These are phyloP conservation scores for Tetanocera ferruginea DNA, from an alignment of 2,888 invertebrate genomes.

Conservation along the genomic window DNA sequence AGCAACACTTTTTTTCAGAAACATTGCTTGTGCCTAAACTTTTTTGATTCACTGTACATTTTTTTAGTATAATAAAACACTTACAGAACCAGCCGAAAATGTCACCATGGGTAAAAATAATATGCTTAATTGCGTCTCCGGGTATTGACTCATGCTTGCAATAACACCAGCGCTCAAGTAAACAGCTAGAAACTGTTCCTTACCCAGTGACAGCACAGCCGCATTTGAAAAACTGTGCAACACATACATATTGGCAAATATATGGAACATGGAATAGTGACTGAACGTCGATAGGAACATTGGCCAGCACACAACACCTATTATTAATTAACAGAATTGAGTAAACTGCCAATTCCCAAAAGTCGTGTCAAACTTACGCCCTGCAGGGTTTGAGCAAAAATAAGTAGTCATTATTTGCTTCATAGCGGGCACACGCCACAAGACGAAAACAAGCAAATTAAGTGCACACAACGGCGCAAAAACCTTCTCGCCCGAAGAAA, in stretches of 20 bases:
- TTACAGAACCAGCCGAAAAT: constrained; percentile 88
- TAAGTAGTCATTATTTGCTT: constrained; percentile 84
- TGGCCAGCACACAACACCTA: constrained; percentile 83
- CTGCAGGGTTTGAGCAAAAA: constrained; percentile 86
- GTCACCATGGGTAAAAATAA: constrained; percentile 91
- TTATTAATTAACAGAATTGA: constrained; percentile 51
- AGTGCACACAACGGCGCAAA: constrained; percentile 84
- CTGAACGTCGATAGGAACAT: constrained; percentile 97
- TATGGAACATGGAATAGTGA: constrained; percentile 88
- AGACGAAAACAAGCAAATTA: constrained; percentile 83
- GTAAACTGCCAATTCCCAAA: neutral
- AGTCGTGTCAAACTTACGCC: constrained; percentile 73
- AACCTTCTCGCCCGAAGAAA: constrained; percentile 81
- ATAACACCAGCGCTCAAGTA: constrained; percentile 91
- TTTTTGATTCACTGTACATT: no score
- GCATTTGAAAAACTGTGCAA: constrained; percentile 81
- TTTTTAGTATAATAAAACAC: constrained; percentile 51
- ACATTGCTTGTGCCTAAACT: no score
- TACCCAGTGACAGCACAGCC: constrained; percentile 82
- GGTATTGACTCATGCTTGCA: constrained; percentile 87
- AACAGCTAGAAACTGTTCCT: constrained; percentile 92
- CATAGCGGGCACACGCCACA: constrained; percentile 83
- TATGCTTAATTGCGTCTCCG: constrained; percentile 89
- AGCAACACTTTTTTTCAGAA: no score
- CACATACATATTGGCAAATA: constrained; percentile 96